Evolutionary conservation across 2,113 vertebrate species (phyloP).

Genomic region (Solenodon paradoxus): DNA sequence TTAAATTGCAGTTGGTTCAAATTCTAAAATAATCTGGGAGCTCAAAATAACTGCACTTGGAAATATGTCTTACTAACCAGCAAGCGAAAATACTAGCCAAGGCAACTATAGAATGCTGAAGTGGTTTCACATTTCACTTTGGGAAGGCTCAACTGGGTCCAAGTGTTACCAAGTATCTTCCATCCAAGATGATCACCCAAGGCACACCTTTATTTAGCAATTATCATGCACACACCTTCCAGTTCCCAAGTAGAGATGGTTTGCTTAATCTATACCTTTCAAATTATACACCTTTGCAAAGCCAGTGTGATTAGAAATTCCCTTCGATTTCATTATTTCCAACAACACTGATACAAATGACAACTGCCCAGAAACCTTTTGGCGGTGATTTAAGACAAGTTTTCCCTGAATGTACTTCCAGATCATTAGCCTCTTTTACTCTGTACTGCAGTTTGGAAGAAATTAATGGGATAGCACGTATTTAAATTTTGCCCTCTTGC

Average conservation of each 20-base stretch:
- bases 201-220: neutral
- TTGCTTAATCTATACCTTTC: neutral
- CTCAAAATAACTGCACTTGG: constrained; percentile 39
- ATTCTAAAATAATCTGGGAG: neutral
- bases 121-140: neutral
- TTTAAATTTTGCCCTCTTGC: constrained; percentile 78
- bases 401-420: constrained; percentile 59
- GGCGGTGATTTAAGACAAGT: constrained; percentile 67
- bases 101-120: neutral
- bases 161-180: fast-evolving
- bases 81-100: constrained; percentile 22
- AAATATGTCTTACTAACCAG: neutral
- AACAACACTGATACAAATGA: neutral
- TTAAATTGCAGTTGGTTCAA: constrained; percentile 51
- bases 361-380: constrained; percentile 30
- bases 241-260: neutral
- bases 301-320: fast-evolving
- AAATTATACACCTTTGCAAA: neutral
- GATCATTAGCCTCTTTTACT: constrained; percentile 74
- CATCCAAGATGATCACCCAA: neutral
- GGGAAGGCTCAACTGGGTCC: neutral
- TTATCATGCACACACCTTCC: neutral
- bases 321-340: constrained; percentile 17
- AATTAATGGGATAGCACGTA: constrained; percentile 78
- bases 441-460: constrained; percentile 72